Conservation (phyloP, 2,113 vertebrate species). For the Saguinus imperator region DNA sequence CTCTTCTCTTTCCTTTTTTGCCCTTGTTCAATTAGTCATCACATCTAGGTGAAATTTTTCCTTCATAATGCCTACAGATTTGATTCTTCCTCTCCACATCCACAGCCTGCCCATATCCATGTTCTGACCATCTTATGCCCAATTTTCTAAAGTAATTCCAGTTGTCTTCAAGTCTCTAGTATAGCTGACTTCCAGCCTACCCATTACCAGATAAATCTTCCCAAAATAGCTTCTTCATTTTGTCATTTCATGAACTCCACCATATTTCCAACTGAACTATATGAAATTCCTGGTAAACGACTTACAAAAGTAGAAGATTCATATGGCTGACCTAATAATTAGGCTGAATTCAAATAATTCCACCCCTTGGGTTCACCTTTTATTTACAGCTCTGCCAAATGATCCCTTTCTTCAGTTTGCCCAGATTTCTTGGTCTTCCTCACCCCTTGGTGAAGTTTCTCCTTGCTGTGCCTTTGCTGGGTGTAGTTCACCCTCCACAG, state of each 20-base stretch:
- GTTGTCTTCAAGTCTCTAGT: background rate
- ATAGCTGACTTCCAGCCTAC: background rate
- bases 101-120: background rate
- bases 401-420: background rate
- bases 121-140: background rate
- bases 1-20: background rate
- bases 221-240: background rate
- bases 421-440: background rate
- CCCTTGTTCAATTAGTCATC: background rate
- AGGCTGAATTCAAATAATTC: background rate
- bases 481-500: rapidly evolving
- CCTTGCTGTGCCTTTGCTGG: background rate
- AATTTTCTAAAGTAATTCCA: background rate
- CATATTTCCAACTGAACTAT: background rate
- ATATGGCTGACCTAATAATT: background rate
- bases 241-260: background rate
- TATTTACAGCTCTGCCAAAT: background rate
- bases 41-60: background rate
- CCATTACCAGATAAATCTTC: background rate
- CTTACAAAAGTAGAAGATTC: background rate
- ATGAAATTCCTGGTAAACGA: background rate
- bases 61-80: background rate
- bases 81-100: background rate
- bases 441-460: background rate
- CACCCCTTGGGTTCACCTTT: background rate